Evolutionary conservation across 2,113 vertebrate genomes (phyloP).

Genomic region (Microtus pennsylvanicus): DNA sequence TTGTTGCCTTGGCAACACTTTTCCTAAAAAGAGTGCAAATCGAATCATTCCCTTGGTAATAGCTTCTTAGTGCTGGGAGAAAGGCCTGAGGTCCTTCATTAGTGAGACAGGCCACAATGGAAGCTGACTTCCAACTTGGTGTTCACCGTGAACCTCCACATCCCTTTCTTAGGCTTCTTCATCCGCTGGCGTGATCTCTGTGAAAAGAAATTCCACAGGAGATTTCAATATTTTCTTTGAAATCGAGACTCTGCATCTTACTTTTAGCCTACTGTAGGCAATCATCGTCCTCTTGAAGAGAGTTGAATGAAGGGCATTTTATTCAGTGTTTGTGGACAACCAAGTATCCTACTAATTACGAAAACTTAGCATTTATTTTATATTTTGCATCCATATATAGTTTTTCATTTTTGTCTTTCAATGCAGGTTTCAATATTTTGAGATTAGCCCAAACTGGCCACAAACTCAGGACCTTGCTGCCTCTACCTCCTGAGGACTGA

Average conservation of each 20-base stretch:
- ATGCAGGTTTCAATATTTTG: neutral
- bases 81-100: neutral
- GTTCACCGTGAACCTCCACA: neutral
- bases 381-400: neutral
- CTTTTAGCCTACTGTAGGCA: neutral
- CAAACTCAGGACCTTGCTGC: neutral
- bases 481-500: neutral
- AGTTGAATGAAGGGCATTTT: neutral
- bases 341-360: neutral
- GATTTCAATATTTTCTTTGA: neutral
- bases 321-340: neutral
- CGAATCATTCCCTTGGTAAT: neutral
- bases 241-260: neutral
- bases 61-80: neutral
- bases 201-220: neutral
- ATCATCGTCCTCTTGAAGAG: neutral
- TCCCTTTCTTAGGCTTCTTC: neutral
- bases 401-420: neutral
- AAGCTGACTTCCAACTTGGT: neutral
- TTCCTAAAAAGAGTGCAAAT: slow-evolving; percentile 10
- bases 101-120: neutral
- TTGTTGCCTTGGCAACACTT: neutral
- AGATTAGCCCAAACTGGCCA: neutral
- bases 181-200: neutral
- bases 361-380: neutral